Evolutionary conservation across 1,140 invertebrate genomes (phyloP).

Genomic region (Bradynema listronoti): DNA sequence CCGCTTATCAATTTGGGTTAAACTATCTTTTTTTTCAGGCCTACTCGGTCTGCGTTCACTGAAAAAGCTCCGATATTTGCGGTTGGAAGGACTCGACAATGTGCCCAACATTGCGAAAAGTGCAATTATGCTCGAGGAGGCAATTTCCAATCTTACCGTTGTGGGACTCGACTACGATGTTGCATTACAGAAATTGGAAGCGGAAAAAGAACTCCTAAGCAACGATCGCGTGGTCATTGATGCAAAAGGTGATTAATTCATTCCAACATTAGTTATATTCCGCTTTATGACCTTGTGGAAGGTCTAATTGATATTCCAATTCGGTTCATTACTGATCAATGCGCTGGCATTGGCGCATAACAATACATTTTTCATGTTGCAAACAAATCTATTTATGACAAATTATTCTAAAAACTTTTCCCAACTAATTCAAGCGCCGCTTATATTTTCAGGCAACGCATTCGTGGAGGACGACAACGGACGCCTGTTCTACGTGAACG

Average conservation of each 20-base stretch:
- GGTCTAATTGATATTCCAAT: too few relatives aligned
- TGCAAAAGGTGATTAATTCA: constrained; percentile 41
- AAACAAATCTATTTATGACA: background rate
- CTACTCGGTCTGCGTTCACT: constrained; percentile 67
- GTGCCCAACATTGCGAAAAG: constrained; percentile 54
- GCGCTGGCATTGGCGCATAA: too few relatives aligned
- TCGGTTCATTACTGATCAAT: too few relatives aligned
- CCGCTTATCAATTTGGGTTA: too few relatives aligned
- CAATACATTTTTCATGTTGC: too few relatives aligned
- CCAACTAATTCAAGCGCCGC: background rate
- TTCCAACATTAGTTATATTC: background rate
- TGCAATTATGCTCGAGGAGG: constrained; percentile 58
- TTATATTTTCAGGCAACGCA: constrained; percentile 41
- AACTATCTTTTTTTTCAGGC: constrained; percentile 60
- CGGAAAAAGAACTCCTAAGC: constrained; percentile 41
- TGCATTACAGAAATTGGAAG: constrained; percentile 38
- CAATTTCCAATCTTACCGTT: constrained; percentile 56
- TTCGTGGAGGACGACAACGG: constrained; percentile 56
- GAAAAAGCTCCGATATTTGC: constrained; percentile 58
- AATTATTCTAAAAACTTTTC: background rate
- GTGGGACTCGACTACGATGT: constrained; percentile 57
- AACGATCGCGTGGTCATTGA: constrained; percentile 47
- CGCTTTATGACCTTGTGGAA: background rate
- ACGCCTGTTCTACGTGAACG: constrained; percentile 46
- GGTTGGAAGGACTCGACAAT: constrained; percentile 55